Base-by-base conservation (phyloP, 1,140 invertebrate genomes). In the Prorops nasuta region DNA sequence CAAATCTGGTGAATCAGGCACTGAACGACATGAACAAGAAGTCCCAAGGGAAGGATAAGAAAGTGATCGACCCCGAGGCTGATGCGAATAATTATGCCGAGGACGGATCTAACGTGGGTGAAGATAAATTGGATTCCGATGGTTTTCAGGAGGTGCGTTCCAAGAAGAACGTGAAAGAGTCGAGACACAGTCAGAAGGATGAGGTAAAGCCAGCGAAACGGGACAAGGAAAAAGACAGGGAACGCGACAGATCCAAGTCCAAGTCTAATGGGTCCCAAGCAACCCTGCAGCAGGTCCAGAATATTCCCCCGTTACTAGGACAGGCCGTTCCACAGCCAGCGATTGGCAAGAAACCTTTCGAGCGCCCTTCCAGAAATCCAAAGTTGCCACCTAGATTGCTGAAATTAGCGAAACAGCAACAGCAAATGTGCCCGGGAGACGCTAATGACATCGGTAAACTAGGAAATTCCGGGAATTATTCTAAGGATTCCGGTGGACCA, bases 91-190 rank as follows among this genome's bases (percentile, higher is more conserved):
- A 67, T 48, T 72, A 75, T 34, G 77, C 80, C 55, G 70, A 71
- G 12, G 71, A 72, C 10, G 62, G 53, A 7, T 34, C 24, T 0
- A 73, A 63, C 21, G 51, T 51, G 8, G 39, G 54, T 4, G 77
- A 79, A 45, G 73, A 75, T 16, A 76, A 74, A 37, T 38, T 77
- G 0, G 76, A 79, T 40, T 80, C 88, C 62, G 89, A 91, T 67
- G 90, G 90, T 34, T 94, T 94, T 70, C 90, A 92, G 71, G 91
- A 94, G 71, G 91, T 93, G 1, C 83, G 88, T 35, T 90, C 87
- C 31, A 91, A 91, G 66, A 92, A 91, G 62, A 85, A 81, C 55
- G 81, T 81, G 0, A 86, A 86, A 59, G 83, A 86, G 41, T 75
- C 79, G 3, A 78, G 80, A 41, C 77, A 81, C 59, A 54, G 67